Evolutionary conservation across 2,113 vertebrate genomes (phyloP), one percentile per base, ranked within the genome.

Genomic region (Anolis sagrei): DNA sequence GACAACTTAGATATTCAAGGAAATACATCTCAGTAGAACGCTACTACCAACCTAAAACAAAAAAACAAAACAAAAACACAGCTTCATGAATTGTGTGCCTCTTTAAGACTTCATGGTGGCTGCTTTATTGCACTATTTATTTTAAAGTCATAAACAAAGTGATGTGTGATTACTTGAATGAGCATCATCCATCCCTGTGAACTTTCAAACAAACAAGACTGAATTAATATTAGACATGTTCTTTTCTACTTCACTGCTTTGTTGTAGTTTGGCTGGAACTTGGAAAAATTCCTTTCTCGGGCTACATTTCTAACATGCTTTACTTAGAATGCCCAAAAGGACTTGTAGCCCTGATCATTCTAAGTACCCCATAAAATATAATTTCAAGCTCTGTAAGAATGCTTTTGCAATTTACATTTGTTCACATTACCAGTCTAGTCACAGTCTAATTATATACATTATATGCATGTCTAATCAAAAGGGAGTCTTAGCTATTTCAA

Each of bases 201-300:
- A 79, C 39, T 93, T 92, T 91, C 51, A 92, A 92, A 91, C 34
- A 75, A 68, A 79, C 92, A 77, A 86, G 83, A 36, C 8, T 39
- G 9, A 44, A 32, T 25, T 32, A 34, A 44, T 51, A 82, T 88
- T 84, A 84, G 64, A 75, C 78, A 18, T 76, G 9, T 0, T 74
- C 13, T 70, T 86, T 86, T 8, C n/a, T 90, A 5, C 0, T 76
- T 91, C 64, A 39, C 72, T 85, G 19, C 64, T 82, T 0, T 23
- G 14, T 68, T 39, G 4, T 19, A 58, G 68, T 11, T 51, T 2
- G 48, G 21, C 64, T 27, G 29, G 64, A 68, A 27, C 27, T 68
- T 29, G 64, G 64, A 68, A n/a, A 29, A 29, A 10, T 68, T 68
- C 7, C 11, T 11, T n/a, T 64, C 29, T 68, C 29, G 7, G 29